phyloP scores from a whole-genome alignment of 2,113 vertebrate species.

The Lophius piscatorius region DNA sequence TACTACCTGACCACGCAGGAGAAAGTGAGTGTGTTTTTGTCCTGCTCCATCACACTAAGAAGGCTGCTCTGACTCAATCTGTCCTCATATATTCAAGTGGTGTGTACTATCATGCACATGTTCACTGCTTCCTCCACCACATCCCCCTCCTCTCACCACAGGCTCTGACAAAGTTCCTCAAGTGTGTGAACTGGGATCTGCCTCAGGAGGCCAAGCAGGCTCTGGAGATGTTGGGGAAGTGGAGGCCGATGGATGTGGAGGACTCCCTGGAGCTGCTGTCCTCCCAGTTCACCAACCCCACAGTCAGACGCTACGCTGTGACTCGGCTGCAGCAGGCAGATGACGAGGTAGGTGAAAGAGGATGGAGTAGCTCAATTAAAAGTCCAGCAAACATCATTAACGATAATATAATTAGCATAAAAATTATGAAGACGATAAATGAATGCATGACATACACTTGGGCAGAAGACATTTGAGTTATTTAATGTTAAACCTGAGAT shows the following conservation, averaged over 20 bases:
- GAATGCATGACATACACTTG: too few relatives aligned
- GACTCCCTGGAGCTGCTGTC: slow-evolving; percentile 95
- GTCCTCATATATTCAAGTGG: too few relatives aligned
- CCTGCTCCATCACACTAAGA: neutral
- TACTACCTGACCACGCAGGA: slow-evolving; percentile 98
- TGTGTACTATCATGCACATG: too few relatives aligned
- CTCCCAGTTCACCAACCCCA: slow-evolving; percentile 94
- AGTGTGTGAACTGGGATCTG: slow-evolving; percentile 98
- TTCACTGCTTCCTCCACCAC: neutral
- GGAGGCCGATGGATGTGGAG: slow-evolving; percentile 99
- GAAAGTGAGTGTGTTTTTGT: slow-evolving; percentile 80
- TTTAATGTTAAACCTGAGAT: neutral
- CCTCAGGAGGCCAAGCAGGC: slow-evolving; percentile 98
- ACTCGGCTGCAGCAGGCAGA: slow-evolving; percentile 94
- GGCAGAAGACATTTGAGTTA: neutral
- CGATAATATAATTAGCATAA: too few relatives aligned
- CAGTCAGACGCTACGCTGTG: slow-evolving; percentile 92
- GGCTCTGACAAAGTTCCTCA: slow-evolving; percentile 98
- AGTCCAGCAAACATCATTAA: too few relatives aligned
- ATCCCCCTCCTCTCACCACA: slow-evolving; percentile 47
- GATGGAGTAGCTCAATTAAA: too few relatives aligned
- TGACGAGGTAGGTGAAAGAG: slow-evolving; percentile 94
- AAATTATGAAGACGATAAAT: too few relatives aligned
- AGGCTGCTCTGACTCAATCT: too few relatives aligned
- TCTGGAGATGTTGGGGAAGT: slow-evolving; percentile 93